Base-by-base conservation (phyloP, 2,797 vertebrate species). In the Urosaurus nigricauda region DNA sequence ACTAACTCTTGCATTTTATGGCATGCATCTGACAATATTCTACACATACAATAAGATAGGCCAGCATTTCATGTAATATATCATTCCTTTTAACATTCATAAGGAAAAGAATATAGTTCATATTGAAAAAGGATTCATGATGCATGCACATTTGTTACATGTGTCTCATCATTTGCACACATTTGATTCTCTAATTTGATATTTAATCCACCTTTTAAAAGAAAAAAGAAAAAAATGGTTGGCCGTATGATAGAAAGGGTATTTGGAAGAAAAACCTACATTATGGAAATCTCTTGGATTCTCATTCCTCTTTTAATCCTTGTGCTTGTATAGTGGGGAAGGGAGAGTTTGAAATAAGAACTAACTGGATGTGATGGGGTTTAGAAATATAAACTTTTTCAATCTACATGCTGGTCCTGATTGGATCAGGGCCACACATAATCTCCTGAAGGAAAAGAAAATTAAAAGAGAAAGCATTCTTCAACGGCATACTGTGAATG, bases 11-110 rank as follows among this genome's bases (percentile, higher is more conserved):
- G 51, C 3, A 40, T 58, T 82, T 83, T 86, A 32, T 80, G 5
- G n/a, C n/a, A 47, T 85, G 73, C 37, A 68, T 58, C 37, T 81
- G 78, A 58, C 9, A 51, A 37, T 71, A 81, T 77, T 83, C n/a
- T 88, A 53, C 24, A 70, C 58, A 35, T 40, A 78, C 43, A 90
- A 58, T 81, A 77, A 77, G 56, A 58, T 32, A 6, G 17, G 24
- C 21, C 16, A 85, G 5, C 53, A 65, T 81, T 32, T 40, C 43
- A 24, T 70, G 26, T 29, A 86, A 70, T 77, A 19, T 8, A 43
- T 70, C 58, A 35, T 32, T 21, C 17, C 13, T 87, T 58, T 79
- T 68, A 84, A 77, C 47, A 58, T 47, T 2, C 40, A 70, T 60
- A 29, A 40, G 37, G 75, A 79, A 87, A 87, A 43, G 1, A 77